A percentile compares a stretch with the other conserved stretches of the same genome.
These are phyloP conservation scores for Brachylomia viminalis DNA, from an alignment of 2,888 invertebrate species.

Conservation along the genomic window DNA sequence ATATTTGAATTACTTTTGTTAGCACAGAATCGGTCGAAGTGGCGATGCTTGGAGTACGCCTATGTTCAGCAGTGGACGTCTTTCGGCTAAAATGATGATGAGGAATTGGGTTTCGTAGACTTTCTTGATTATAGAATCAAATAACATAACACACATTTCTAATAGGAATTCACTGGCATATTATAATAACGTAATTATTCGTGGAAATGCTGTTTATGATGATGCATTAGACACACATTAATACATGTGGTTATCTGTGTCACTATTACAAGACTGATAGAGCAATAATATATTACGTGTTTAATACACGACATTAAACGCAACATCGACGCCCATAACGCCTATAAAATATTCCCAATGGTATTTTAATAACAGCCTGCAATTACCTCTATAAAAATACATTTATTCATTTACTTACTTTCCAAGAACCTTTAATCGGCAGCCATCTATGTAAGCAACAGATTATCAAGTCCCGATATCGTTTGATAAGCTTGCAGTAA, in stretches of 20 bases:
- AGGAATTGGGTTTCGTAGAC: too few relatives aligned
- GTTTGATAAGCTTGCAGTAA: slow-evolving; percentile 74
- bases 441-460: slow-evolving; percentile 57
- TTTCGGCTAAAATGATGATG: too few relatives aligned
- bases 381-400: slow-evolving; percentile 35
- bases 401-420: slow-evolving; percentile 31
- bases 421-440: slow-evolving; percentile 55
- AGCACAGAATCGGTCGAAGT: too few relatives aligned
- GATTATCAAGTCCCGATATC: slow-evolving; percentile 69
- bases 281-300: background rate
- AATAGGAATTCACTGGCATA: background rate
- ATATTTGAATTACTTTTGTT: background rate
- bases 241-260: background rate
- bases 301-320: slow-evolving; percentile 14
- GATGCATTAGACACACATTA: background rate
- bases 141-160: background rate
- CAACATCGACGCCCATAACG: slow-evolving; percentile 6
- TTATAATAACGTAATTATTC: background rate
- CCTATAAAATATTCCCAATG: slow-evolving; percentile 25
- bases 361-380: slow-evolving; percentile 41
- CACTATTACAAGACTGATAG: background rate
- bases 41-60: too few relatives aligned
- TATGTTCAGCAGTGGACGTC: too few relatives aligned
- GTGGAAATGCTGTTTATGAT: background rate
- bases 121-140: too few relatives aligned